Base-by-base conservation (phyloP, 2,797 vertebrate genomes). In the Xyrichtys novacula region DNA sequence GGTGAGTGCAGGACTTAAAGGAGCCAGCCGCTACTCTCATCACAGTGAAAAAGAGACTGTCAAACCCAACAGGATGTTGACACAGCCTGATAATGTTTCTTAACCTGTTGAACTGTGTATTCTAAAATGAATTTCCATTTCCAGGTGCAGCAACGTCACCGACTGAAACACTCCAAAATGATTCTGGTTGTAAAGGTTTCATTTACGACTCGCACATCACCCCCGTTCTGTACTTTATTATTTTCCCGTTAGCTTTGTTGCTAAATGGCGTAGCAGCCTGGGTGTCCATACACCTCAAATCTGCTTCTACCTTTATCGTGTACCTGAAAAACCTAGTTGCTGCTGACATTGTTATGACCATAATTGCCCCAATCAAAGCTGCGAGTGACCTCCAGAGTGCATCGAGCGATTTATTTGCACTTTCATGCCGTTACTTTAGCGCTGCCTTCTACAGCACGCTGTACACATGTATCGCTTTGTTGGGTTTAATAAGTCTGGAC, bases 241-340 rank as follows among this genome's bases (percentile, higher is more conserved):
- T 96, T 19, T 96, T 96, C 68, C 89, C 96, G 39, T 64, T 93
- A 1, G 96, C 94, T 67, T 68, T 96, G 65, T 17, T 95, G 86
- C 92, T 97, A 12, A 97, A 97, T 0, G 93, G 94, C 0, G 89
- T 95, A 0, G 96, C 96, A 0, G 93, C 94, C 19, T 97, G 95
- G 96, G 95, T 97, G 71, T 96, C 95, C 39, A 91, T 96, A 86
- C 94, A 96, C 77, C 95, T 98, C 34, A 90, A 92, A 36, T 95
- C 95, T 53, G 96, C 93, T 67, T 95, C 95, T 0, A 96, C 94
- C 39, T 97, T 97, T 12, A 93, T 96, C 22, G 94, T 97, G 48
- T 97, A 96, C 82, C 94, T 97, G 65, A 97, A 97, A 85, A 96
- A 97, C 80, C 95, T 97, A 0, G 92, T 96, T 2, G 95, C 90